phyloP scores from a whole-genome alignment of 2,888 invertebrate species.

The Leucophenga montana region DNA sequence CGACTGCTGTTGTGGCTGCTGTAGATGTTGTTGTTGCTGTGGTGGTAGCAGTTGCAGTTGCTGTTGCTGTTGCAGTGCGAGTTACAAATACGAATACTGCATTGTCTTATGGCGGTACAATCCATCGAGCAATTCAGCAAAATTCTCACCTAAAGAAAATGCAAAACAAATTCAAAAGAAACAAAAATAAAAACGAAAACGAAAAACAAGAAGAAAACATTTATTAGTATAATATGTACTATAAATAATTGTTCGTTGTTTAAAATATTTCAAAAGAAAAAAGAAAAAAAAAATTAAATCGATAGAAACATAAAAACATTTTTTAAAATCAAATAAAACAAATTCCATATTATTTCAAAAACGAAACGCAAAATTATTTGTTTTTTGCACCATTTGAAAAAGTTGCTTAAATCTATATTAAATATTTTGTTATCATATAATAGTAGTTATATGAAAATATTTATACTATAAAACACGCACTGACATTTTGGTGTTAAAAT shows the following conservation, averaged over 20 bases:
- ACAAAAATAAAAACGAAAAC: conserved; percentile 38
- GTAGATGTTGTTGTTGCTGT: conserved; percentile 4
- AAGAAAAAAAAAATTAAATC: background rate
- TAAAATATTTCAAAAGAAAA: background rate
- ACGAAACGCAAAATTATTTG: too few species aligned
- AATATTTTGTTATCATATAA: background rate
- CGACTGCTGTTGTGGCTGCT: conserved; percentile 5
- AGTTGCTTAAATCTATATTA: background rate
- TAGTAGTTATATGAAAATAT: background rate
- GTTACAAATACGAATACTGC: conserved; percentile 74
- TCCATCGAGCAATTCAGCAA: conserved; percentile 71
- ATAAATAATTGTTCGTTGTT: background rate
- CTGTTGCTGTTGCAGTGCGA: conserved; percentile 53
- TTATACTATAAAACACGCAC: too few species aligned
- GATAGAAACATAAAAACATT: background rate
- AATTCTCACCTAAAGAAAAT: conserved; percentile 62
- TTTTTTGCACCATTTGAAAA: background rate
- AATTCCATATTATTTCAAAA: too few species aligned
- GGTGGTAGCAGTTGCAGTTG: conserved; percentile 29
- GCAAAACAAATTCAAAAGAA: too few species aligned
- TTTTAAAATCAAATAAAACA: too few species aligned
- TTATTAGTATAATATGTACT: conserved; percentile 44
- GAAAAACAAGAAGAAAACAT: conserved; percentile 36
- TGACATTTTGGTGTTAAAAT: background rate
- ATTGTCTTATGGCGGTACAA: conserved; percentile 73